A percentile compares a stretch with the other conserved stretches of the same genome.
These are phyloP conservation scores for Varanus salvator DNA, from an alignment of 2,113 vertebrate genomes.

Conservation along the genomic window DNA sequence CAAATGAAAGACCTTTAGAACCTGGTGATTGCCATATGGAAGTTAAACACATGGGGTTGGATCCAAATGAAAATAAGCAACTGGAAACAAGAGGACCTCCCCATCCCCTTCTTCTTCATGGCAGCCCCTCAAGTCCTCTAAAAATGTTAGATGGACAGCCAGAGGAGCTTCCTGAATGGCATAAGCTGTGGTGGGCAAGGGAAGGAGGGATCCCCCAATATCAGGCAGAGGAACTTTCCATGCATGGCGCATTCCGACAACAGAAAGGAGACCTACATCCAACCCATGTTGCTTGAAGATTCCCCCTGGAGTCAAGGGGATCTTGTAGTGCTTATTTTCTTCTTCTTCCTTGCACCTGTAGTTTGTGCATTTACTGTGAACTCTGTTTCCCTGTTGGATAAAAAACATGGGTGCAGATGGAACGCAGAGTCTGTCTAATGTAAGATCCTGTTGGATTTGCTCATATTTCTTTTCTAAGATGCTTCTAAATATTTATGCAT, in stretches of 20 bases:
- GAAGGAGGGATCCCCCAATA: too few species aligned
- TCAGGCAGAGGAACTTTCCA: neutral
- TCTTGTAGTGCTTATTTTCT: neutral
- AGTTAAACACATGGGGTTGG: too few species aligned
- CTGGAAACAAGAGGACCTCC: too few species aligned
- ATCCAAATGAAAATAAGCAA: too few species aligned
- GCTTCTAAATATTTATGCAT: neutral
- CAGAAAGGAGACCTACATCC: too few species aligned
- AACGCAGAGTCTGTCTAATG: neutral
- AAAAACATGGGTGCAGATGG: too few species aligned
- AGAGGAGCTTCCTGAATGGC: too few species aligned
- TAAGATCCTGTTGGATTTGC: neutral
- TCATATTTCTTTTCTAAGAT: neutral
- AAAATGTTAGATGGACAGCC: too few species aligned
- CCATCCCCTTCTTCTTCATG: too few species aligned
- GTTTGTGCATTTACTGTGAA: neutral
- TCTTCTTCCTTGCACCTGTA: neutral
- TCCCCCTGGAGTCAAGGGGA: neutral
- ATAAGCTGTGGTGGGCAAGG: too few species aligned
- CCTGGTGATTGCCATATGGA: neutral
- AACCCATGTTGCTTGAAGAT: neutral
- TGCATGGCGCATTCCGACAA: too few species aligned
- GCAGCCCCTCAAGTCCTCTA: too few species aligned
- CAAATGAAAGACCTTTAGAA: neutral
- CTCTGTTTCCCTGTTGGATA: neutral